A percentile compares a stretch with the other conserved stretches of the same genome.
Conservation (phyloP, 2,797 vertebrate species). For the Poeciliopsis presidionis region DNA sequence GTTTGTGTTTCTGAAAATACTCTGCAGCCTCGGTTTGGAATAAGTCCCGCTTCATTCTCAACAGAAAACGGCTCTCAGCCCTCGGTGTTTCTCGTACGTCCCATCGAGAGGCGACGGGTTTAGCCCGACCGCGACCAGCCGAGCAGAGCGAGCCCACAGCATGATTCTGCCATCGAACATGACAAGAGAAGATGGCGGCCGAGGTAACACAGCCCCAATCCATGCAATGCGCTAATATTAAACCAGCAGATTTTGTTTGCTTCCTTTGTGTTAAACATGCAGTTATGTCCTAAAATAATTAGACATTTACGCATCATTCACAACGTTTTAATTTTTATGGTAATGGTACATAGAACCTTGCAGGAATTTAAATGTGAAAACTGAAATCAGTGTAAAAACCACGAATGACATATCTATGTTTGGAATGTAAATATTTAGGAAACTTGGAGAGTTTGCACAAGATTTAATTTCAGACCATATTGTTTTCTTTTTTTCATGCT, state of each 20-base stretch:
- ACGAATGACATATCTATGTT: background rate
- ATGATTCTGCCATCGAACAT: slow-evolving; percentile 48
- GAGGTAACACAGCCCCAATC: too few species aligned
- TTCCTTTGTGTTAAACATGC: background rate
- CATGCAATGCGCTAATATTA: too few species aligned
- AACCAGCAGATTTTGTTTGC: too few species aligned
- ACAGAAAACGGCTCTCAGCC: slow-evolving; percentile 56
- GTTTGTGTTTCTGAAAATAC: background rate
- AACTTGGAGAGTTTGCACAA: background rate
- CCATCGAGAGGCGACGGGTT: slow-evolving; percentile 35
- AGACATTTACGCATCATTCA: background rate
- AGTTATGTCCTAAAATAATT: background rate
- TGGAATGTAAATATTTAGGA: background rate
- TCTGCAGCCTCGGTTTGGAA: background rate
- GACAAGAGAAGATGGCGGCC: slow-evolving; percentile 50
- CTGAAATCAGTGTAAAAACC: background rate
- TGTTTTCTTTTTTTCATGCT: too few species aligned
- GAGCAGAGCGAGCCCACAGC: slow-evolving; percentile 45
- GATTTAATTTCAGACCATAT: background rate
- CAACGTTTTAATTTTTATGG: background rate
- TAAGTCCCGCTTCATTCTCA: slow-evolving; percentile 20
- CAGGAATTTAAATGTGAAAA: background rate
- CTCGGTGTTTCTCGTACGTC: slow-evolving; percentile 60
- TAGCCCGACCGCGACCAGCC: slow-evolving; percentile 25
- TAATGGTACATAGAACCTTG: background rate